Base-by-base conservation (phyloP, 2,888 invertebrate species). In the Sesia apiformis region DNA sequence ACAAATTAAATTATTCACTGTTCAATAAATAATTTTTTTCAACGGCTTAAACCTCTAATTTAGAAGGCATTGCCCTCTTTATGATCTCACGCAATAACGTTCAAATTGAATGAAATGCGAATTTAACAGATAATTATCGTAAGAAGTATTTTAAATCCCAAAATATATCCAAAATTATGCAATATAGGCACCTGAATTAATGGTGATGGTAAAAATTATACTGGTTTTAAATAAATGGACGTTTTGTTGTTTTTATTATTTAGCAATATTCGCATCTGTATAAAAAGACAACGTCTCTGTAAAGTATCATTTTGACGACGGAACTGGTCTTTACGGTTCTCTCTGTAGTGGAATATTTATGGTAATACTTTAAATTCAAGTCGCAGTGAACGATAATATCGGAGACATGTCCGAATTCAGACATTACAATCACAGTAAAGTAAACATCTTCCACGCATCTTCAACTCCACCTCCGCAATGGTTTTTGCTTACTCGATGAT, bases 301-400 rank as follows among this genome's bases (percentile, higher is more conserved):
- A 4, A n/a, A 8, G 46, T 8, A 7, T 7, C 46, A 46, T 4
- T 46, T 46, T 46, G 46, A 23, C 46, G n/a, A 23, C 46, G 8
- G 70, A 77, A 78, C 78, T 71, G 58, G 78, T 71, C 72, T 78
- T 65, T 77, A 85, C 84, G 77, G 84, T 84, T 84, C 84, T 66
- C 56, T 63, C 71, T 72, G 63, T 38, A 67, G 69, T 66, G 63
- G 65, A 69, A 64, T 66, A 66, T 71, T 65, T 72, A 78, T 77
- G 67, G 53, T 68, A 66, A 65, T 63, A 69, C 71, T 72, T 78
- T 76, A 66, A 73, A 80, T 78, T 78, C 76, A 70, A 70, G 66
- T 60, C 72, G 64, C 70, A 68, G 58, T 63, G 56, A 40, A 56
- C 58, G 74, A 71, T 72, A 70, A 58, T 61, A 78, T 79, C 78